A percentile compares a stretch with the other conserved stretches of the same genome.
These are phyloP conservation scores for Saccostrea echinata DNA, from an alignment of 1,140 invertebrate genomes.

Conservation along the genomic window DNA sequence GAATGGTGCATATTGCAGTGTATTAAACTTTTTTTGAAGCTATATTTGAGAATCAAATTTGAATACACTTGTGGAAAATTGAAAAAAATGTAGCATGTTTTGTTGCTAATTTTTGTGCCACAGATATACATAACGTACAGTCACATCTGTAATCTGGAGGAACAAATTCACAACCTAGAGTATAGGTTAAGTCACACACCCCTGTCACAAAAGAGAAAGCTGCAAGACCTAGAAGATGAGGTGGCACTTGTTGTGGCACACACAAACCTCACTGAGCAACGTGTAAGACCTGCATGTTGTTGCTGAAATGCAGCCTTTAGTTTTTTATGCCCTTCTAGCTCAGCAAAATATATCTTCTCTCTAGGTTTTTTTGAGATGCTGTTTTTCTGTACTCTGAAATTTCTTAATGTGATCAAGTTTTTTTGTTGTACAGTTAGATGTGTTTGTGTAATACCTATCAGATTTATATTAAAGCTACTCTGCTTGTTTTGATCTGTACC, in stretches of 20 bases:
- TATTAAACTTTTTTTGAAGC: no score
- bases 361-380: neutral
- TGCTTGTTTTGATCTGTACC: no score
- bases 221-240: conserved; percentile 67
- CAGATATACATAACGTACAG: conserved; percentile 74
- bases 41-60: no score
- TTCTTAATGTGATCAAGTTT: neutral
- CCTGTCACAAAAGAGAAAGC: conserved; percentile 52
- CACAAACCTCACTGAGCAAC: conserved; percentile 62
- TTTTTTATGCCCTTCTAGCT: neutral
- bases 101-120: conserved; percentile 24
- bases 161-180: conserved; percentile 68
- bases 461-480: neutral
- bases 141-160: conserved; percentile 67
- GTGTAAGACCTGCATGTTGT: conserved; percentile 60
- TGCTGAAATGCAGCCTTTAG: neutral
- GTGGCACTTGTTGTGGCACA: conserved; percentile 70
- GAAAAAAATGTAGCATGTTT: conserved; percentile 15
- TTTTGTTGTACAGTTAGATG: neutral
- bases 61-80: neutral
- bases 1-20: no score
- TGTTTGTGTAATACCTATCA: neutral
- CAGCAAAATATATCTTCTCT: neutral
- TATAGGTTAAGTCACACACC: conserved; percentile 55
- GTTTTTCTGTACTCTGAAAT: neutral